phyloP scores from a whole-genome alignment of 2,888 invertebrate genomes.

The Orchesellides sinensis region DNA sequence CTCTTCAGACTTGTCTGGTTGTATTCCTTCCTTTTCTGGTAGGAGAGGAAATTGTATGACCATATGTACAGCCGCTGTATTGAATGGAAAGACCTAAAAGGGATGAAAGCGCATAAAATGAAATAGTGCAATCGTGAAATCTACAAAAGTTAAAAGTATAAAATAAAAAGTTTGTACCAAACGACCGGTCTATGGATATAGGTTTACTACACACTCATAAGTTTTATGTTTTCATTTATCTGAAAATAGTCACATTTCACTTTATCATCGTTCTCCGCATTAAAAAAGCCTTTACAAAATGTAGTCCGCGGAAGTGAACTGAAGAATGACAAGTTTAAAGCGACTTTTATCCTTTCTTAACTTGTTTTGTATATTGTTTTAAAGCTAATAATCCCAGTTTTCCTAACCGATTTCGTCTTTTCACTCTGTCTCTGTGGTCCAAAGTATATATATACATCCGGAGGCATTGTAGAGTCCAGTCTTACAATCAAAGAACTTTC shows the following conservation, averaged over 20 bases:
- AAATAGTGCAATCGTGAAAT: conserved; percentile 1
- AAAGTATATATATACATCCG: no score
- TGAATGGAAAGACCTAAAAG: conserved; percentile 26
- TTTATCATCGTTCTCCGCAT: conserved; percentile 34
- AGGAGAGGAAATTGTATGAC: conserved; percentile 28
- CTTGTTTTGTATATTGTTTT: conserved; percentile 2
- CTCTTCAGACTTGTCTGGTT: conserved; percentile 31
- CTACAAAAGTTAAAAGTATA: no score
- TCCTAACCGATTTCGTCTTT: conserved; percentile 38
- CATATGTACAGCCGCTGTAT: conserved; percentile 29
- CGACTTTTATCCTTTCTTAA: conserved; percentile 16
- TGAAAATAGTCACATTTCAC: conserved; percentile 43
- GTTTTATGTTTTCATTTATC: conserved; percentile 51
- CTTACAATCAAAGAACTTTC: no score
- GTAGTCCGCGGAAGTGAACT: background rate
- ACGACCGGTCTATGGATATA: no score
- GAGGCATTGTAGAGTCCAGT: no score
- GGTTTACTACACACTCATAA: background rate
- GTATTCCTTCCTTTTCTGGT: conserved; percentile 32
- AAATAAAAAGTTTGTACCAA: conserved; percentile 3
- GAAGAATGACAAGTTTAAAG: conserved; percentile 40
- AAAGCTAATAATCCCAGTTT: conserved; percentile 42
- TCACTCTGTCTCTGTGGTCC: background rate
- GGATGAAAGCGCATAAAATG: conserved; percentile 28
- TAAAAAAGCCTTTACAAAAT: background rate